These are phyloP conservation scores for Brienomyrus longianalis DNA, from an alignment of 2,113 vertebrate genomes.

Conservation along the genomic window DNA sequence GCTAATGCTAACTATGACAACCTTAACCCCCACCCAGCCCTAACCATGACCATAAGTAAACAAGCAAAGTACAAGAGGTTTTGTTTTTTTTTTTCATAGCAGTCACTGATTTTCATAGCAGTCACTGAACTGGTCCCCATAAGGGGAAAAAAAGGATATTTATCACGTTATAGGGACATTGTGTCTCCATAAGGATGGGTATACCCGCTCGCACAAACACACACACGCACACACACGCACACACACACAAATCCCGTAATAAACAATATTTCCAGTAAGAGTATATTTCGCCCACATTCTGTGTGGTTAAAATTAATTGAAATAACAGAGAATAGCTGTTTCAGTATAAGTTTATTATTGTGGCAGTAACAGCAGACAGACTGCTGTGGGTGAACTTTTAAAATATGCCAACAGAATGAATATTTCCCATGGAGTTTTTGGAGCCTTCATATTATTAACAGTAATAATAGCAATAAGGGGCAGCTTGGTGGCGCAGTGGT, in stretches of 20 bases:
- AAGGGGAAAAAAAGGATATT: too few species aligned
- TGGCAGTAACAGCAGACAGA: neutral
- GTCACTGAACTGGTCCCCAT: too few species aligned
- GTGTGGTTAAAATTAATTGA: slow-evolving; percentile 1
- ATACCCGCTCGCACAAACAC: neutral
- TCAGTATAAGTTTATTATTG: neutral
- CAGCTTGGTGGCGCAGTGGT: neutral
- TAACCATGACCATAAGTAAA: too few species aligned
- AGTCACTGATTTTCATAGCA: too few species aligned
- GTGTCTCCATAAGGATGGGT: too few species aligned
- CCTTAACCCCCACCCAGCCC: too few species aligned
- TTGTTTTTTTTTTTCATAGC: too few species aligned
- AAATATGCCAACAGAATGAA: neutral
- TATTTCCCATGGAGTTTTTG: neutral
- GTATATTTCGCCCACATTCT: neutral
- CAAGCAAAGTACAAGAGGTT: too few species aligned
- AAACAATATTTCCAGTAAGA: neutral
- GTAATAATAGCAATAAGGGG: neutral
- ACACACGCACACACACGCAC: neutral
- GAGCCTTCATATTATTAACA: neutral
- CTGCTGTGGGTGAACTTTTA: neutral
- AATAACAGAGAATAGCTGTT: neutral
- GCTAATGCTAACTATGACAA: too few species aligned
- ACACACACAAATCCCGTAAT: neutral
- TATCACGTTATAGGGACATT: too few species aligned